Evolutionary conservation across 2,888 invertebrate genomes (phyloP), one percentile per base, ranked within the genome.

Genomic region (Pristionchus entomophagus): DNA sequence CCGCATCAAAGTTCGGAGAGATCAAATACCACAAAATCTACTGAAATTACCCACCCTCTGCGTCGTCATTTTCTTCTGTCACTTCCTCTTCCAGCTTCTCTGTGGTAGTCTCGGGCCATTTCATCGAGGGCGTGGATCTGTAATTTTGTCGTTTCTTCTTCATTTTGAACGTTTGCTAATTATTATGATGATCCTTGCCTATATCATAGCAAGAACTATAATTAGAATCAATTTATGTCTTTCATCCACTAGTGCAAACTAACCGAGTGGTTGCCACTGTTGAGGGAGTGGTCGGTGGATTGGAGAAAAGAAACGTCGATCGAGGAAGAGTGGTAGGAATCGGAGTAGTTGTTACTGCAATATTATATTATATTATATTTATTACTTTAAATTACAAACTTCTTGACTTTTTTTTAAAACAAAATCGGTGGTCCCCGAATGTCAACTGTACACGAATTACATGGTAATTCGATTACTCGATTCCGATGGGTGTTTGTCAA

Each of bases 41-140:
- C n/a, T n/a, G n/a, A n/a, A n/a, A n/a, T n/a, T n/a, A n/a, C 73
- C 6, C 17, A 73, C 41, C 41, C 32, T 73, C 73, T 26, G 0
- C 38, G 0, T 73, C 73, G 19, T 73, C 26, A 12, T n/a, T 45
- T n/a, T 45, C 41, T 6, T 45, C 73, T 26, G 73, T 51, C 5
- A 12, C 51, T 22, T 80, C 78, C n/a, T 51, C 51, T 32, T 80
- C 78, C 22, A 26, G 10, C 51, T 49, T 51, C 32, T 80, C 78
- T 22, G 78, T 80, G n/a, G 78, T 80, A 0, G 78, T 80, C 41
- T 80, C 78, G 6, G 78, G 78, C 78, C 78, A 80, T 80, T 80
- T 80, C 78, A 80, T 80, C 10, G 78, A 80, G 19, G 78, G 78
- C 19, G 78, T 80, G 6, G 78, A 51, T 41, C 41, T 73, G 8